Evolutionary conservation across 2,888 invertebrate species (phyloP).

Genomic region (Synanthedon formicaeformis): DNA sequence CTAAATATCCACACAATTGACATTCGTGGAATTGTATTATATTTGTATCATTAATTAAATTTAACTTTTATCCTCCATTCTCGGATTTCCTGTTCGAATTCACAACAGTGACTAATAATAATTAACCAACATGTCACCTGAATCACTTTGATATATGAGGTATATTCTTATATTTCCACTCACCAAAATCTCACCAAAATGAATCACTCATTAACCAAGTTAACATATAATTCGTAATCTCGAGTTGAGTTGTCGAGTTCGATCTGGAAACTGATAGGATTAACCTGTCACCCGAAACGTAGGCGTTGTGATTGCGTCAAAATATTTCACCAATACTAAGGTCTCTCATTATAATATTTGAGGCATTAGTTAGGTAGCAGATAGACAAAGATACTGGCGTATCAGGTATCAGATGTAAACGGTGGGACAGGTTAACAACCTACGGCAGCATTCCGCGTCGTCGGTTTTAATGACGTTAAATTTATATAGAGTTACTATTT

Average conservation of each 20-base stretch:
- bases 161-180: neutral
- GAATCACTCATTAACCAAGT: neutral
- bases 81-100: too few relatives aligned
- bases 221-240: neutral
- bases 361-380: slow-evolving; percentile 43
- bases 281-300: slow-evolving; percentile 1
- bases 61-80: too few relatives aligned
- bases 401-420: slow-evolving; percentile 58
- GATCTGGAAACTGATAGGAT: neutral
- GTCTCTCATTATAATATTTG: slow-evolving; percentile 43
- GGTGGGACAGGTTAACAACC: slow-evolving; percentile 56
- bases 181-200: neutral
- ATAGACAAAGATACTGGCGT: slow-evolving; percentile 51
- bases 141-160: neutral
- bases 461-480: slow-evolving; percentile 36
- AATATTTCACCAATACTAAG: slow-evolving; percentile 29
- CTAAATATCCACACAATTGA: too few relatives aligned
- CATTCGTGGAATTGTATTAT: too few relatives aligned
- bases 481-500: slow-evolving; percentile 31
- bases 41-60: too few relatives aligned
- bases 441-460: slow-evolving; percentile 47
- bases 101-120: too few relatives aligned
- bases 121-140: neutral
- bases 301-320: slow-evolving; percentile 5
- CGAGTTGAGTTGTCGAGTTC: neutral